Conservation (phyloP, 2,888 invertebrate species). For the Coleophora deauratella region DNA sequence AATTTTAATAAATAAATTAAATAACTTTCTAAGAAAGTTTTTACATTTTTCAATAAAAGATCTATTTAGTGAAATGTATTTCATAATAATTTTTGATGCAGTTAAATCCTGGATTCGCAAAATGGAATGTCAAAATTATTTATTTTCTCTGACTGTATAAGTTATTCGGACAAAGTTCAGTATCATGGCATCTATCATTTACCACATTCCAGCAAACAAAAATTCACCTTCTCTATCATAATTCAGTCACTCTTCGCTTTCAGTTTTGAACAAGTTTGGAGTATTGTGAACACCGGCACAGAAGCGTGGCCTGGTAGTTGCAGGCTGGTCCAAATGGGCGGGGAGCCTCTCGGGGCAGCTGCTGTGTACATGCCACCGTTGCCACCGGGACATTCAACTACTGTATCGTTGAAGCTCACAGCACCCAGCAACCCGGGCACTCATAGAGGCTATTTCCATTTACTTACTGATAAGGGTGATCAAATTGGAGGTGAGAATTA, state of each 20-base stretch:
- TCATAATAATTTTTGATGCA: no score
- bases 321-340: slow-evolving; percentile 82
- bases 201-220: no score
- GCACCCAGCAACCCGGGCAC: slow-evolving; percentile 84
- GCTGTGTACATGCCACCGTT: slow-evolving; percentile 80
- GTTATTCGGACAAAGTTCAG: no score
- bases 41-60: no score
- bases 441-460: slow-evolving; percentile 91
- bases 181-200: no score
- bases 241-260: slow-evolving; percentile 13
- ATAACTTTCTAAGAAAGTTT: no score
- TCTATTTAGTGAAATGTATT: no score
- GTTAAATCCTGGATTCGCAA: no score
- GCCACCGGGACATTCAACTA: slow-evolving; percentile 83
- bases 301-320: slow-evolving; percentile 92
- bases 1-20: no score
- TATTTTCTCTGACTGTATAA: no score
- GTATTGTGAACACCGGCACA: slow-evolving; percentile 88
- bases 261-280: slow-evolving; percentile 91
- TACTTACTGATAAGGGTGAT: slow-evolving; percentile 89
- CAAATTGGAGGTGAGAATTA: slow-evolving; percentile 89
- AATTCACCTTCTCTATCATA: no score
- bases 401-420: slow-evolving; percentile 84
- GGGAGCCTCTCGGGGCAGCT: slow-evolving; percentile 62
- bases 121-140: no score